A percentile compares a stretch with the other conserved stretches of the same genome.
Conservation (phyloP, 2,113 vertebrate species). For the Paracanthobrama guichenoti region DNA sequence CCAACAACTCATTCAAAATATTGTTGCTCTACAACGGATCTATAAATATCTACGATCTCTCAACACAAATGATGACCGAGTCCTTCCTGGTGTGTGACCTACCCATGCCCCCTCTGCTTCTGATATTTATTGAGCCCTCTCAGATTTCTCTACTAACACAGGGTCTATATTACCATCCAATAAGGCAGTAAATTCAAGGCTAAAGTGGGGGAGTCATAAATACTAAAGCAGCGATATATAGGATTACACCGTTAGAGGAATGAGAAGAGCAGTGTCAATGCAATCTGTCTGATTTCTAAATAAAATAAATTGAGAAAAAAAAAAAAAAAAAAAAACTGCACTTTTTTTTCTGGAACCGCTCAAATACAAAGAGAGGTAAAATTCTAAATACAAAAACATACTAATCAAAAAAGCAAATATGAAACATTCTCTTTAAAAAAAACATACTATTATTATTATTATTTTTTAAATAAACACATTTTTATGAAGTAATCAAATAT, state of each 20-base stretch:
- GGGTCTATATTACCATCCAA: constrained; percentile 54
- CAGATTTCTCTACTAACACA: constrained; percentile 52
- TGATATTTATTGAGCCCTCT: constrained; percentile 48
- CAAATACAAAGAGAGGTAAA: neutral
- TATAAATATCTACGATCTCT: constrained; percentile 54
- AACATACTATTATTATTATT: too few species aligned
- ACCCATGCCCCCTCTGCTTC: constrained; percentile 27
- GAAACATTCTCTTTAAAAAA: too few species aligned
- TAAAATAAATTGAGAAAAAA: constrained; percentile 22
- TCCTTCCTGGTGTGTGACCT: constrained; percentile 48
- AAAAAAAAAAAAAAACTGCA: neutral
- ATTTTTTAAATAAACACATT: neutral
- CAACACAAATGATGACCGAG: constrained; percentile 39
- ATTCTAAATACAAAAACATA: too few species aligned
- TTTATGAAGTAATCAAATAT: neutral
- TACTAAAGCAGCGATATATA: constrained; percentile 49
- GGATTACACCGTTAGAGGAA: constrained; percentile 42
- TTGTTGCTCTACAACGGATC: constrained; percentile 48
- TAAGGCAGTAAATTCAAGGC: constrained; percentile 47
- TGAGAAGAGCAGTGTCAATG: constrained; percentile 24
- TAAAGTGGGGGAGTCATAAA: constrained; percentile 51
- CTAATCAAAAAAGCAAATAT: too few species aligned
- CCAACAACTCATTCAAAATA: constrained; percentile 43
- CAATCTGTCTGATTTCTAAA: constrained; percentile 41
- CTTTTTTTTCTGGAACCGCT: neutral